Conservation (phyloP, 2,113 vertebrate species). For the Bungarus multicinctus region DNA sequence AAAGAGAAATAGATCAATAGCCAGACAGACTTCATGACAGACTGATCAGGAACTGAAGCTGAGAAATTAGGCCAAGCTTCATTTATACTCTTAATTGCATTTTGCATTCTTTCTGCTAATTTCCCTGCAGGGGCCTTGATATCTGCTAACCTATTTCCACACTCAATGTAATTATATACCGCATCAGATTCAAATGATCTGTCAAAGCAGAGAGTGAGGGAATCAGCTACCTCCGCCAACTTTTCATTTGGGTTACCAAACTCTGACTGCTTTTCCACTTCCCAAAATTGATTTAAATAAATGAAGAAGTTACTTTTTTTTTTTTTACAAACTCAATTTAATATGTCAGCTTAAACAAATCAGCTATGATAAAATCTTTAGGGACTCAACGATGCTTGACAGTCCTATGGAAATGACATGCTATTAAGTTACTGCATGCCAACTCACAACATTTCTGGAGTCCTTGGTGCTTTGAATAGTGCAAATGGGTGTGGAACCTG, state of each 20-base stretch:
- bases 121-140: slow-evolving; percentile 30
- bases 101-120: slow-evolving; percentile 36
- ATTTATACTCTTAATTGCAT: slow-evolving; percentile 46
- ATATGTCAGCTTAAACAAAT: neutral
- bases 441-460: neutral
- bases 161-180: slow-evolving; percentile 45
- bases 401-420: neutral
- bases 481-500: too few relatives aligned
- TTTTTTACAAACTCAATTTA: neutral
- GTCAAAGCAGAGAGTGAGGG: slow-evolving; percentile 41
- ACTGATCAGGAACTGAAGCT: slow-evolving; percentile 44
- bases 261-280: neutral
- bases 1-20: slow-evolving; percentile 60
- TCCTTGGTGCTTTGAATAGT: neutral
- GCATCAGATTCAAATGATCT: slow-evolving; percentile 45
- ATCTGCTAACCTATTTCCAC: slow-evolving; percentile 42
- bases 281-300: neutral
- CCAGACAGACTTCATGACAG: slow-evolving; percentile 45
- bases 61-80: slow-evolving; percentile 47
- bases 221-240: neutral
- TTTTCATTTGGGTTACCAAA: neutral
- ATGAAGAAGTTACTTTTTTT: neutral
- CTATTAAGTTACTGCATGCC: neutral
- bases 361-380: neutral
- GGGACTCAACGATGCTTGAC: neutral